A percentile compares a stretch with the other conserved stretches of the same genome.
These are phyloP conservation scores for Phrynocephalus versicolor DNA, from an alignment of 2,113 vertebrate genomes.

Conservation along the genomic window DNA sequence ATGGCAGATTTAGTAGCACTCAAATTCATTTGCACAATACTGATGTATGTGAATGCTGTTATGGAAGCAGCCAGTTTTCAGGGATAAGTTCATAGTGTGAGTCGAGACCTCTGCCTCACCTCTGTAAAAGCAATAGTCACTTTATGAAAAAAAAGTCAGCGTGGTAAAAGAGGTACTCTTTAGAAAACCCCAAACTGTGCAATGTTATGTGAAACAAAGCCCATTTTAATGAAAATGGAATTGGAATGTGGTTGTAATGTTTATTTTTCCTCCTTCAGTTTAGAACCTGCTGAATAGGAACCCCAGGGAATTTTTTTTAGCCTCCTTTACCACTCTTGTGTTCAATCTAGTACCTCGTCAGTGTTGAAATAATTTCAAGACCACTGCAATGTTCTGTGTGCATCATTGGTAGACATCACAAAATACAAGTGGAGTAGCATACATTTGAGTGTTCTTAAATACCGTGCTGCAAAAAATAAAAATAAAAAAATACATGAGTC, in stretches of 20 bases:
- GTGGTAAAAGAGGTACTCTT: constrained; percentile 54
- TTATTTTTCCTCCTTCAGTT: neutral
- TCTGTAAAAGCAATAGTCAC: constrained; percentile 63
- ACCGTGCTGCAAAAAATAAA: constrained; percentile 22
- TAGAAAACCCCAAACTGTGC: neutral
- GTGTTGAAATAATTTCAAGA: constrained; percentile 47
- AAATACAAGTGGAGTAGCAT: constrained; percentile 61
- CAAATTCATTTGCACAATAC: constrained; percentile 60
- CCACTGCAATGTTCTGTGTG: constrained; percentile 55
- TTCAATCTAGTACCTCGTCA: constrained; percentile 54
- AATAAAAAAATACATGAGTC: constrained; percentile 55
- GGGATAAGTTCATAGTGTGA: constrained; percentile 58
- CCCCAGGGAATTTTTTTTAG: neutral
- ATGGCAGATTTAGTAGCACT: constrained; percentile 50
- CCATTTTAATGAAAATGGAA: neutral
- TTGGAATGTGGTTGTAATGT: neutral
- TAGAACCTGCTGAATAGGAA: neutral
- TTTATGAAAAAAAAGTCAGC: constrained; percentile 59
- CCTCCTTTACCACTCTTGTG: constrained; percentile 31
- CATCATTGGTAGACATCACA: constrained; percentile 47
- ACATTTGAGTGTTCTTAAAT: constrained; percentile 57
- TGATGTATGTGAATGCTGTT: constrained; percentile 61
- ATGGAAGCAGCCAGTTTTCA: constrained; percentile 63
- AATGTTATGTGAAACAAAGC: constrained; percentile 47
- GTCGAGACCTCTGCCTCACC: constrained; percentile 14